These are phyloP conservation scores for Macrophya annulata DNA, from an alignment of 2,888 invertebrate genomes.

Conservation along the genomic window DNA sequence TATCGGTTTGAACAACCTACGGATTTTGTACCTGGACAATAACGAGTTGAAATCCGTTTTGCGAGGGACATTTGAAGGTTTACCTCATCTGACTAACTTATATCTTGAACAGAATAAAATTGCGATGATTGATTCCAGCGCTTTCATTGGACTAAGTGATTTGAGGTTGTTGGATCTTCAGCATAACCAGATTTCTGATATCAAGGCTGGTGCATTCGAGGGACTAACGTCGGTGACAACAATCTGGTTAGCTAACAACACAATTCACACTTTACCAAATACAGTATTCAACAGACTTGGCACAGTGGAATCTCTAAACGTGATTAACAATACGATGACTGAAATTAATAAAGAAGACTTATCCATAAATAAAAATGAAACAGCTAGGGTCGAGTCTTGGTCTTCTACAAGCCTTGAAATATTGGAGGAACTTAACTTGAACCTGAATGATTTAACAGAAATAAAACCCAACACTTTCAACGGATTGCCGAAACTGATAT, in stretches of 20 bases:
- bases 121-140: constrained; percentile 73
- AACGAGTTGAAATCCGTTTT: too few relatives aligned
- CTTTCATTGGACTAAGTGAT: constrained; percentile 57
- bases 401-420: too few relatives aligned
- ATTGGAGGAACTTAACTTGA: too few relatives aligned
- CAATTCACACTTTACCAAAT: not conserved
- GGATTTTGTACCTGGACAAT: too few relatives aligned
- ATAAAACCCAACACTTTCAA: too few relatives aligned
- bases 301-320: too few relatives aligned
- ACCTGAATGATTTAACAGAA: too few relatives aligned
- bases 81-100: constrained; percentile 62
- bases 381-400: too few relatives aligned
- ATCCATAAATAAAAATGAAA: too few relatives aligned
- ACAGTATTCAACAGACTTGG: not conserved
- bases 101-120: constrained; percentile 78
- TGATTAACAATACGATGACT: too few relatives aligned
- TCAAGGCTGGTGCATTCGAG: not conserved
- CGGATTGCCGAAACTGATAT: too few relatives aligned
- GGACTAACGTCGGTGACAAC: not conserved
- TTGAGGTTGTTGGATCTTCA: constrained; percentile 57
- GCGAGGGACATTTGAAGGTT: constrained; percentile 31
- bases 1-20: not conserved
- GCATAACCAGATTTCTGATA: constrained; percentile 56
- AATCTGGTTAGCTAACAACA: not conserved
- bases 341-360: too few relatives aligned